A percentile compares a stretch with the other conserved stretches of the same genome.
Evolutionary conservation across 2,113 vertebrate genomes (phyloP).

Genomic region (Oncorhynchus nerka): DNA sequence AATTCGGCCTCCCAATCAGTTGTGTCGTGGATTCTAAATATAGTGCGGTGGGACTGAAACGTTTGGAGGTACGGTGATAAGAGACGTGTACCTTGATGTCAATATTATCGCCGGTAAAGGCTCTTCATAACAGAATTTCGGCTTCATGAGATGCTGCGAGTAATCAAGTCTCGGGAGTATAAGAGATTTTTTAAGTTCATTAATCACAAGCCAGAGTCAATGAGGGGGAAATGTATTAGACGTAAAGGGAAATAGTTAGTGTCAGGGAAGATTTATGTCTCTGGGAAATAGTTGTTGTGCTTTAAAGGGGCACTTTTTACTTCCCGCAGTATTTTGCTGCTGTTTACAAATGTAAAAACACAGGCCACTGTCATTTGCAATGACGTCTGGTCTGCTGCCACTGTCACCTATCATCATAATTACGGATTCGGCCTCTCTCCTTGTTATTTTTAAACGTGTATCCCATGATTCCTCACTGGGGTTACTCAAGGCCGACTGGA

Average conservation of each 20-base stretch:
- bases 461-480: conserved; percentile 64
- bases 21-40: conserved; percentile 56
- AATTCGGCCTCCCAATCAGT: conserved; percentile 52
- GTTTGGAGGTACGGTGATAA: conserved; percentile 25
- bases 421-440: conserved; percentile 47
- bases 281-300: conserved; percentile 14
- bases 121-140: conserved; percentile 42
- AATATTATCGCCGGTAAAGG: conserved; percentile 48
- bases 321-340: background rate
- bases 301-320: no score
- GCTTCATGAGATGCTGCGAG: conserved; percentile 56
- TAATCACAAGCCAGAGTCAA: conserved; percentile 55
- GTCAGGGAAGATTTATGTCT: conserved; percentile 42
- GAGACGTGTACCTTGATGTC: conserved; percentile 56
- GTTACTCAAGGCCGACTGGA: conserved; percentile 63
- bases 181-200: conserved; percentile 52
- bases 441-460: conserved; percentile 65
- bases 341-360: background rate
- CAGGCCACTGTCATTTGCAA: conserved; percentile 61
- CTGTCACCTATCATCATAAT: conserved; percentile 73
- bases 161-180: conserved; percentile 53
- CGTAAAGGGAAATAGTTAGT: conserved; percentile 39
- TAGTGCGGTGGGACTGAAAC: conserved; percentile 37
- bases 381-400: conserved; percentile 61
- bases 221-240: conserved; percentile 37